These are phyloP conservation scores for Etheostoma spectabile DNA, from an alignment of 2,113 vertebrate genomes.

Conservation along the genomic window DNA sequence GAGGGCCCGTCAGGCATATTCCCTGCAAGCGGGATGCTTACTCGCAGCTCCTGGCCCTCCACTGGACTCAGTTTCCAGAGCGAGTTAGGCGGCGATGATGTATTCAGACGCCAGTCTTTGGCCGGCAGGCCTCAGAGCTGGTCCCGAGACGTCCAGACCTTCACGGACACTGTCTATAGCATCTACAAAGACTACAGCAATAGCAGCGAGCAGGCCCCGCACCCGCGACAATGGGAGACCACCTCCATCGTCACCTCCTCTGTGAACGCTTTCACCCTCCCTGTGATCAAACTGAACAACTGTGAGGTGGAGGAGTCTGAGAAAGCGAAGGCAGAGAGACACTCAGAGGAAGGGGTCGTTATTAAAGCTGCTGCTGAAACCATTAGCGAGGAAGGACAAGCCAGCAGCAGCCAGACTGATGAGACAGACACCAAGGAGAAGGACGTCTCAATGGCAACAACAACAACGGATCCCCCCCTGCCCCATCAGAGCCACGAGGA, in stretches of 20 bases:
- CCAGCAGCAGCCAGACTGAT: slow-evolving; percentile 27
- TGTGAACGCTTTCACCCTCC: slow-evolving; percentile 90
- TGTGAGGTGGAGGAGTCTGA: slow-evolving; percentile 81
- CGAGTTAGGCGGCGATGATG: slow-evolving; percentile 71
- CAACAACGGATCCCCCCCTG: slow-evolving; percentile 25
- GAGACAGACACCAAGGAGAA: slow-evolving; percentile 43
- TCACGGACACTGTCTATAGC: slow-evolving; percentile 92
- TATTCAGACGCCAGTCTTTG: slow-evolving; percentile 74
- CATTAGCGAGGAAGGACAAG: slow-evolving; percentile 42
- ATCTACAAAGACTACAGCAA: slow-evolving; percentile 88
- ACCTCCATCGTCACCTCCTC: slow-evolving; percentile 92
- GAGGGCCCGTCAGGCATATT: slow-evolving; percentile 82
- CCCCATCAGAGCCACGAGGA: slow-evolving; percentile 59
- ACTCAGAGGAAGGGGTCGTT: slow-evolving; percentile 37
- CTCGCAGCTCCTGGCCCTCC: slow-evolving; percentile 89
- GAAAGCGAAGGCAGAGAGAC: slow-evolving; percentile 50
- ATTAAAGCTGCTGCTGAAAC: slow-evolving; percentile 45
- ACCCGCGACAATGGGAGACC: slow-evolving; percentile 83
- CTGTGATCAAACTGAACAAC: slow-evolving; percentile 88
- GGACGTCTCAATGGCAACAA: slow-evolving; percentile 23
- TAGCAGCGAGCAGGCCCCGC: slow-evolving; percentile 68
- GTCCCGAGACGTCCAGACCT: slow-evolving; percentile 84
- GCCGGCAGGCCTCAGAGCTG: slow-evolving; percentile 72
- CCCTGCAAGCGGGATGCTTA: slow-evolving; percentile 83
- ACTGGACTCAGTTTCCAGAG: slow-evolving; percentile 75